Percentiles rank a stretch among this genome's conserved stretches.
phyloP scores from a whole-genome alignment of 37 sponge, comb jelly and placozoan genomes.

The Bolinopsis microptera region DNA sequence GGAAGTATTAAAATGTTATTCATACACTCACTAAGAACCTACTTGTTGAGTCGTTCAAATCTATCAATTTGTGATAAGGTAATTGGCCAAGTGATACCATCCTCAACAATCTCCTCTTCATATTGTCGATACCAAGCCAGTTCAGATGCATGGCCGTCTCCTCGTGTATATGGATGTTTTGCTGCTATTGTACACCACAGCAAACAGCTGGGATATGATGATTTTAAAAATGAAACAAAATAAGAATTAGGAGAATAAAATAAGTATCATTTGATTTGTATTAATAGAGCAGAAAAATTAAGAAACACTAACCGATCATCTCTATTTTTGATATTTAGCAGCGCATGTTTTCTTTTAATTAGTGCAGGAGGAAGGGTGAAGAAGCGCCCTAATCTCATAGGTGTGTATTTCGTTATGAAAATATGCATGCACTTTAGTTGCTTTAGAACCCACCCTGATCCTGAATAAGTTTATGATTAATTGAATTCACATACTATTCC shows the following conservation, averaged over 20 bases:
- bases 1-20: too few species aligned
- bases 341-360: neutral
- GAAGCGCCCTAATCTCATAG: neutral
- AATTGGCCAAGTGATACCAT: slow-evolving; percentile 22
- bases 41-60: slow-evolving; percentile 34
- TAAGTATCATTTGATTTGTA: too few species aligned
- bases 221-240: too few species aligned
- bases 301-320: neutral
- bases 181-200: slow-evolving; percentile 39
- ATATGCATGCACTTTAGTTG: neutral
- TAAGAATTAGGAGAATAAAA: too few species aligned
- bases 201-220: slow-evolving; percentile 57
- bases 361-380: neutral
- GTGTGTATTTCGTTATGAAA: neutral
- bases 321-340: neutral
- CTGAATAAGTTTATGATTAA: neutral
- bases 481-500: neutral
- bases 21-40: too few species aligned
- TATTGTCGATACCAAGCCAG: neutral
- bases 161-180: slow-evolving; percentile 9
- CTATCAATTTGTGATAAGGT: slow-evolving; percentile 17
- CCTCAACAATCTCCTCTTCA: slow-evolving; percentile 4
- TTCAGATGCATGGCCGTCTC: neutral
- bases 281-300: too few species aligned
- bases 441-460: neutral